Evolutionary conservation across 2,113 vertebrate genomes (phyloP).

Genomic region (Phrynosoma platyrhinos): DNA sequence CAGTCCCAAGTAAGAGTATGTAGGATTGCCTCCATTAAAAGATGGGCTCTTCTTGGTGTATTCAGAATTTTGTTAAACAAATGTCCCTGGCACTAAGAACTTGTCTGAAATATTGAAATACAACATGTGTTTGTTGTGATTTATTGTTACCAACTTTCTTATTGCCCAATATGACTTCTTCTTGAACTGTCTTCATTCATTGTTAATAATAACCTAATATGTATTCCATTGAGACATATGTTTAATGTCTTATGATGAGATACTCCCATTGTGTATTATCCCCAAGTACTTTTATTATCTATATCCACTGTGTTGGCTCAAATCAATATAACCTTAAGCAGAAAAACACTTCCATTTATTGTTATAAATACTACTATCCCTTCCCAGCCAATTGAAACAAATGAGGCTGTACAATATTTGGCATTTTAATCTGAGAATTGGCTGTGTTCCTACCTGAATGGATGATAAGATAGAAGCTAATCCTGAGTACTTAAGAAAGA

Average conservation of each 20-base stretch:
- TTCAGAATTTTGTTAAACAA: background rate
- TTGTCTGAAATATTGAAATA: background rate
- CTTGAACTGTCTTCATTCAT: background rate
- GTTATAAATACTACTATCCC: background rate
- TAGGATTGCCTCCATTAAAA: background rate
- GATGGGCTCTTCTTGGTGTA: background rate
- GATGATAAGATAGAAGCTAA: conserved; percentile 6
- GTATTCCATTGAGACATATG: background rate
- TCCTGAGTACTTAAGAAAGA: conserved; percentile 1
- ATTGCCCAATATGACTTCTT: background rate
- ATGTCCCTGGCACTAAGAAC: background rate
- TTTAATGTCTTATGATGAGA: background rate
- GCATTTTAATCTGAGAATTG: conserved; percentile 25
- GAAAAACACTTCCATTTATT: conserved; percentile 8
- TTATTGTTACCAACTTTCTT: background rate
- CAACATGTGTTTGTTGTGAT: background rate
- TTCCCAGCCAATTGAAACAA: conserved; percentile 14
- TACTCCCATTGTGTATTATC: background rate
- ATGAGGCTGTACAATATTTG: conserved; percentile 11
- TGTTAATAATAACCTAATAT: background rate
- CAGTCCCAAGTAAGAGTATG: background rate
- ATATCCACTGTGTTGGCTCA: background rate
- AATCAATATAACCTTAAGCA: background rate
- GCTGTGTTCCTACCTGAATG: background rate
- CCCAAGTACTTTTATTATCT: background rate